Base-by-base conservation (phyloP, 1,140 invertebrate genomes). In the Micrasema minimum region DNA sequence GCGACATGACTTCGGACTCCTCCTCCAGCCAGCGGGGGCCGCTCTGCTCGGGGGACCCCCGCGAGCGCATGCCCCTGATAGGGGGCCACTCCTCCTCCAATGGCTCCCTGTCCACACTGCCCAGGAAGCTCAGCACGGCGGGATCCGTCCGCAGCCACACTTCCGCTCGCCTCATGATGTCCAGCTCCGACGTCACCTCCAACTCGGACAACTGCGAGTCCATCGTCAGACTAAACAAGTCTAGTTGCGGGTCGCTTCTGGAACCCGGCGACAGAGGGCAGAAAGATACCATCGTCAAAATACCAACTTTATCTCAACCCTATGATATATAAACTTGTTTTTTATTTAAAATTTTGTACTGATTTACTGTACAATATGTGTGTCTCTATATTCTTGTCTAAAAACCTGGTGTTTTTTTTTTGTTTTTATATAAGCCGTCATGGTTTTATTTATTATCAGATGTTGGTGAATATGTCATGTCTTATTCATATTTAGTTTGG, bases 121-220 rank as follows among this genome's bases (percentile, higher is more conserved):
- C 74, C n/a, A 23, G 74, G 2, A 75, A 75, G 68, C 67, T 72
- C 45, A 75, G 74, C 26, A 59, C 67, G 0, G 74, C 74, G 4
- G 74, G 70, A 5, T 75, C 74, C 0, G 66, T 72, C 1, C 66
- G 70, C 16, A 75, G 74, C 59, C 74, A 75, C 53, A 67, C 74
- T 14, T 75, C 74, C 23, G 69, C 50, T 9, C 66, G 74, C 35
- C 66, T 75, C 26, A 75, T 72, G 70, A 65, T 75, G 66, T 75
- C 74, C n/a, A 75, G 74, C 38, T 75, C 74, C 10, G 74, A 75
- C n/a, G 74, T 75, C 23, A 75, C 74, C 9, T 72, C 74, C 16
- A 55, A 70, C 38, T 75, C 74, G 18, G 74, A 75, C 31, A 72
- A 69, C 66, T 72, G 66, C 22, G 74, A 75, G 16, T 53, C 43